phyloP scores from a whole-genome alignment of 2,797 vertebrate species.

The Urocyon cinereoargenteus region DNA sequence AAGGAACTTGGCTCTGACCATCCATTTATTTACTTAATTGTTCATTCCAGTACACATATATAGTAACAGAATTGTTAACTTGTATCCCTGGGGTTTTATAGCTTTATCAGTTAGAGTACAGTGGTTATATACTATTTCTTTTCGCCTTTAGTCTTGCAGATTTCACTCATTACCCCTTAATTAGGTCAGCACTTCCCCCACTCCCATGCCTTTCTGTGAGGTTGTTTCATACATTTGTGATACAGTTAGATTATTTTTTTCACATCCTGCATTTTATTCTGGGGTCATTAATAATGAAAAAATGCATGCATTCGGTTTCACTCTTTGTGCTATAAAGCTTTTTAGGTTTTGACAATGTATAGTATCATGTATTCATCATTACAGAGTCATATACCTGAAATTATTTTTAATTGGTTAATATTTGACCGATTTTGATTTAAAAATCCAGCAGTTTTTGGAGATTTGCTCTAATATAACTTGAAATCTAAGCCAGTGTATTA shows the following conservation, averaged over 20 bases:
- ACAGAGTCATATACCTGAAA: not conserved
- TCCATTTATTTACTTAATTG: not conserved
- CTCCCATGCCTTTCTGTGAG: not conserved
- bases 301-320: not conserved
- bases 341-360: not conserved
- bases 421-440: not conserved
- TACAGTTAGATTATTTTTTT: not conserved
- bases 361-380: not conserved
- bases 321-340: not conserved
- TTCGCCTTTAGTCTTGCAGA: not conserved
- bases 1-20: not conserved
- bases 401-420: constrained; percentile 10
- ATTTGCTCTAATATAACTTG: not conserved
- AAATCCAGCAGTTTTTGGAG: not conserved
- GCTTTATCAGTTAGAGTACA: not conserved
- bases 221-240: not conserved
- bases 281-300: not conserved
- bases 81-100: not conserved
- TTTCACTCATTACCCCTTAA: not conserved
- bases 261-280: not conserved
- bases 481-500: not conserved
- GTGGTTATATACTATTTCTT: not conserved
- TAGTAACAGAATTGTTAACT: not conserved
- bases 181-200: not conserved
- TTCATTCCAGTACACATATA: not conserved